Evolutionary conservation across 2,797 vertebrate genomes (phyloP).

Genomic region (Pyrrhura leucotis): DNA sequence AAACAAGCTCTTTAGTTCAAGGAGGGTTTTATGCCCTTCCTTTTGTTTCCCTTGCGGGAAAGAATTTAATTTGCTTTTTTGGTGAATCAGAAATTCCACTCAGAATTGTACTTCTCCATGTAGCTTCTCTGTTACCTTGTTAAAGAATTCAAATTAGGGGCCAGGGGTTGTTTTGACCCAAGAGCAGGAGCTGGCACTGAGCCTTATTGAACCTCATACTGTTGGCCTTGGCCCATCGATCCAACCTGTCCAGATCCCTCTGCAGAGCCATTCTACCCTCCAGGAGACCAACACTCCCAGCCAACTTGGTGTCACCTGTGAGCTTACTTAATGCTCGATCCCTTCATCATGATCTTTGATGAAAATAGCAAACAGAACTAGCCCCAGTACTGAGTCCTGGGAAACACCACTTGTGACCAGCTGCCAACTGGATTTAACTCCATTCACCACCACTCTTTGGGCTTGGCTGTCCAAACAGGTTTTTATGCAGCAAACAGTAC

Average conservation of each 20-base stretch:
- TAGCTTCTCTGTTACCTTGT: background rate
- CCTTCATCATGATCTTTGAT: too few relatives aligned
- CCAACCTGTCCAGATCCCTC: background rate
- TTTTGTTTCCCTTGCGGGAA: background rate
- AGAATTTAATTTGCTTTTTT: background rate
- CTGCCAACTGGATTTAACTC: background rate
- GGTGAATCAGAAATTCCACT: background rate
- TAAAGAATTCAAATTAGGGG: background rate
- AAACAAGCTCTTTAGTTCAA: background rate
- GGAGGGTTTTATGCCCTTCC: background rate
- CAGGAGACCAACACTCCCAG: background rate
- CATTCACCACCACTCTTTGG: too few relatives aligned
- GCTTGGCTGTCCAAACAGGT: background rate
- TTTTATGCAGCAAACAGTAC: background rate
- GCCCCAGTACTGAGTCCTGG: background rate
- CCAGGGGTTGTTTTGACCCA: background rate
- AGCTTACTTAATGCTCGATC: fast-evolving
- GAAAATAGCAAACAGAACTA: background rate
- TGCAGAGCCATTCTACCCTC: background rate
- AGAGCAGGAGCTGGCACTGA: background rate
- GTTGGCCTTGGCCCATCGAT: background rate
- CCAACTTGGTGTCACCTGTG: background rate
- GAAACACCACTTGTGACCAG: background rate
- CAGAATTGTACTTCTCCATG: background rate
- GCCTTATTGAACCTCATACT: background rate